phyloP scores from a whole-genome alignment of 2,113 vertebrate species.

The Chaetorhynchus papuensis region DNA sequence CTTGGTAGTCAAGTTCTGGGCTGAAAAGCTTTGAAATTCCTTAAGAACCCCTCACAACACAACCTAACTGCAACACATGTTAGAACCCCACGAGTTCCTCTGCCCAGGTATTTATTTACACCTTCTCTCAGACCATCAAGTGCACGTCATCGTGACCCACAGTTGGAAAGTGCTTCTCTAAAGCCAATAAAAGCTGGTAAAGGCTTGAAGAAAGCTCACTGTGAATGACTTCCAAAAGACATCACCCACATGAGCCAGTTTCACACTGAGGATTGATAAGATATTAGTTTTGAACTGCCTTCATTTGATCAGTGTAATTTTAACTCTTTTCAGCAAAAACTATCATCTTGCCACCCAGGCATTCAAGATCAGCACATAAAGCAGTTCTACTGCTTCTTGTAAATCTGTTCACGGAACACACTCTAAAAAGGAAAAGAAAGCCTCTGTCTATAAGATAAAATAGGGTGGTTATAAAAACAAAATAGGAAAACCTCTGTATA shows the following conservation, averaged over 20 bases:
- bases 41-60: slow-evolving; percentile 52
- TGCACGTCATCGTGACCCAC: slow-evolving; percentile 53
- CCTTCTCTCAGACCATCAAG: slow-evolving; percentile 63
- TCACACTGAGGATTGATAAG: background rate
- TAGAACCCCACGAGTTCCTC: slow-evolving; percentile 55
- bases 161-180: slow-evolving; percentile 55
- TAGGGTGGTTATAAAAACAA: slow-evolving; percentile 59
- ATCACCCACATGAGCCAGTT: slow-evolving; percentile 56
- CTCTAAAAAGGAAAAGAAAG: slow-evolving; percentile 63
- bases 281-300: slow-evolving; percentile 31
- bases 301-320: slow-evolving; percentile 15
- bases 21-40: background rate
- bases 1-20: slow-evolving; percentile 29
- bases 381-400: slow-evolving; percentile 59
- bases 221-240: slow-evolving; percentile 64
- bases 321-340: slow-evolving; percentile 38
- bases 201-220: slow-evolving; percentile 62
- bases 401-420: slow-evolving; percentile 63
- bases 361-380: slow-evolving; percentile 54
- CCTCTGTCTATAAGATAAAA: slow-evolving; percentile 65
- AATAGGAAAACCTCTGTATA: slow-evolving; percentile 31
- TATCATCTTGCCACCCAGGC: slow-evolving; percentile 49
- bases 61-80: slow-evolving; percentile 52
- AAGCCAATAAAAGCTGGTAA: slow-evolving; percentile 62
- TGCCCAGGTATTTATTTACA: slow-evolving; percentile 43